A percentile compares a stretch with the other conserved stretches of the same genome.
These are phyloP conservation scores for Donacobius atricapilla DNA, from an alignment of 2,113 vertebrate species.

Conservation along the genomic window DNA sequence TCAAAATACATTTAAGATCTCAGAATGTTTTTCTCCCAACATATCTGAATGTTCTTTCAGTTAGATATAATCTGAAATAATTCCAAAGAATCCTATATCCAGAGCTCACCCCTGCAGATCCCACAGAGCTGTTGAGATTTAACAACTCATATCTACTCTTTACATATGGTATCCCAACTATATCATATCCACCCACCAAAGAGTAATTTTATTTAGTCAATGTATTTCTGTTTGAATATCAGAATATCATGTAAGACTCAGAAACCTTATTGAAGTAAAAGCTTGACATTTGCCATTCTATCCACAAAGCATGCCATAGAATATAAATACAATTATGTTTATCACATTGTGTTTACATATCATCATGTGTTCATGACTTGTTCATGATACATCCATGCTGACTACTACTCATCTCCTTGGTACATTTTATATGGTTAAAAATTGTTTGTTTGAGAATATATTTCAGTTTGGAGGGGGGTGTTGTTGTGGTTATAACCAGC, in stretches of 20 bases:
- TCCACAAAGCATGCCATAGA: neutral
- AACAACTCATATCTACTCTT: neutral
- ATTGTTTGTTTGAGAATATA: neutral
- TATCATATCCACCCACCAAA: neutral
- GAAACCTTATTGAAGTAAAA: neutral
- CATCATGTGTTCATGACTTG: neutral
- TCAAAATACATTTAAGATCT: neutral
- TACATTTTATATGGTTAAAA: neutral
- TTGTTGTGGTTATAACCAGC: neutral
- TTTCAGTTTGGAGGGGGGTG: neutral
- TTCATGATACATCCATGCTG: neutral
- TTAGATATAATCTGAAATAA: neutral
- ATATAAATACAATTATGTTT: neutral
- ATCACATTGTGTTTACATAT: neutral
- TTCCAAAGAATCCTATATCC: neutral
- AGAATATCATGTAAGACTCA: neutral
- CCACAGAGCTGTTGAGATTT: neutral
- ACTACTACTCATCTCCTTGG: neutral
- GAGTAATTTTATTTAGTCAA: neutral
- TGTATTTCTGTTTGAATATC: neutral
- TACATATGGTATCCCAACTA: neutral
- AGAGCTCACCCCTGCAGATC: neutral
- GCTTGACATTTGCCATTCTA: neutral
- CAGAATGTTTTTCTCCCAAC: neutral
- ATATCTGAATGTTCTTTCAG: neutral